A percentile compares a stretch with the other conserved stretches of the same genome.
Conservation (phyloP, 1,140 invertebrate species). For the Drosophila tropicalis region DNA sequence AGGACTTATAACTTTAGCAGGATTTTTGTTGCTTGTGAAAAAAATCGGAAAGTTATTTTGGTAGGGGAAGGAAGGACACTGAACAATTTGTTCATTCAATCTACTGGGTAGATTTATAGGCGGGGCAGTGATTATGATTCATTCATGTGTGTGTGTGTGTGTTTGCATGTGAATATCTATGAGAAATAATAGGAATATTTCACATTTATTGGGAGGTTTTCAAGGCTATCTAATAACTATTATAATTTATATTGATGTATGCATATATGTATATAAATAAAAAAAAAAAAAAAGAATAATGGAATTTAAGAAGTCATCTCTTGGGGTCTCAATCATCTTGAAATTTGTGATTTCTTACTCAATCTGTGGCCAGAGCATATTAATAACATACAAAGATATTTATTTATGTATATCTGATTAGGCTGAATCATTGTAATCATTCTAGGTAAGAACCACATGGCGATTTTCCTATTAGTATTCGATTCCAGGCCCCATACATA, state of each 20-base stretch:
- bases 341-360: conserved; percentile 25
- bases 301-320: conserved; percentile 33
- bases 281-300: conserved; percentile 17
- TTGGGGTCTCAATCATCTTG: conserved; percentile 21
- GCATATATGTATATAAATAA: neutral
- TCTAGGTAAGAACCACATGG: conserved; percentile 4
- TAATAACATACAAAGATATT: conserved; percentile 11
- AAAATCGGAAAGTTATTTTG: conserved; percentile 58
- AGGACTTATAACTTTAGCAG: conserved; percentile 15
- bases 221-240: conserved; percentile 17
- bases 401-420: neutral
- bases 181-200: neutral
- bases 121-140: conserved; percentile 53
- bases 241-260: neutral
- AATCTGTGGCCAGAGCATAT: conserved; percentile 36
- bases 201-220: conserved; percentile 6
- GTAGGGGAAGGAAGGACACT: conserved; percentile 19
- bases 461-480: conserved; percentile 1
- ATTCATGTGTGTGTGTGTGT: neutral
- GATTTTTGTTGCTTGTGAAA: conserved; percentile 58
- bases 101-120: conserved; percentile 14
- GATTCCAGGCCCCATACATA: neutral
- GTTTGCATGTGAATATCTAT: conserved; percentile 1
- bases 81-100: conserved; percentile 13
- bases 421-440: neutral